Percentiles rank a stretch among this genome's conserved stretches.
Conservation (phyloP, 2,888 invertebrate genomes). For the Diloba caeruleocephala region DNA sequence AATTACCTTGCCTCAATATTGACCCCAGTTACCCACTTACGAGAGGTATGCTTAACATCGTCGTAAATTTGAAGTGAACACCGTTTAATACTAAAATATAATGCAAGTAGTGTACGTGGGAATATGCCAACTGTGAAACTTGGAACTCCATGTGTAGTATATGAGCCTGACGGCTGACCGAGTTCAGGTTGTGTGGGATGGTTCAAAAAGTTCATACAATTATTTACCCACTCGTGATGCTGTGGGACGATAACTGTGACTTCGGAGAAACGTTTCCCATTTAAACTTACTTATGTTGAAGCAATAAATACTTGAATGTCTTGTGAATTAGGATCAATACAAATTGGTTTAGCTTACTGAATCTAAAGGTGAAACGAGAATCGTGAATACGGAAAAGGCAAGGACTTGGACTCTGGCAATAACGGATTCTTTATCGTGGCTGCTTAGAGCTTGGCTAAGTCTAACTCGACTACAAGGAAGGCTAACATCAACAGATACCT, state of each 20-base stretch:
- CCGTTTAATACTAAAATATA: constrained; percentile 18
- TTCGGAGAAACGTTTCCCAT: constrained; percentile 23
- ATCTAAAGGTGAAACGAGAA: constrained; percentile 38
- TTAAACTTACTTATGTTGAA: constrained; percentile 26
- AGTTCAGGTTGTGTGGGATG: constrained; percentile 41
- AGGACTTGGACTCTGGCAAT: constrained; percentile 23
- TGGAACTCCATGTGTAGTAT: constrained; percentile 9
- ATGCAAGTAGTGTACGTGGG: constrained; percentile 25
- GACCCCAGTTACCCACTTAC: constrained; percentile 28
- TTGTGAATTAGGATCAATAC: constrained; percentile 22
- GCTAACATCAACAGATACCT: neutral
- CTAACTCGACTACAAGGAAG: constrained; percentile 15
- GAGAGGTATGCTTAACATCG: constrained; percentile 10
- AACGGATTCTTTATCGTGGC: constrained; percentile 33
- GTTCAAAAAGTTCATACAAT: constrained; percentile 36
- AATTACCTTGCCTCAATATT: constrained; percentile 42
- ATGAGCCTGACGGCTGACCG: constrained; percentile 23
- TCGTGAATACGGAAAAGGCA: constrained; percentile 24
- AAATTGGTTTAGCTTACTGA: constrained; percentile 23
- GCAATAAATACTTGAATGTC: constrained; percentile 19
- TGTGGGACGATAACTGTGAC: constrained; percentile 29
- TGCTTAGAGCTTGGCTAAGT: constrained; percentile 18
- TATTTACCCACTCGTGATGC: constrained; percentile 37
- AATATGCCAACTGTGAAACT: constrained; percentile 21
- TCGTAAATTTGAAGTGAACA: constrained; percentile 20